Conservation (phyloP, 2,888 invertebrate species). For the Onthophagus sagittarius region DNA sequence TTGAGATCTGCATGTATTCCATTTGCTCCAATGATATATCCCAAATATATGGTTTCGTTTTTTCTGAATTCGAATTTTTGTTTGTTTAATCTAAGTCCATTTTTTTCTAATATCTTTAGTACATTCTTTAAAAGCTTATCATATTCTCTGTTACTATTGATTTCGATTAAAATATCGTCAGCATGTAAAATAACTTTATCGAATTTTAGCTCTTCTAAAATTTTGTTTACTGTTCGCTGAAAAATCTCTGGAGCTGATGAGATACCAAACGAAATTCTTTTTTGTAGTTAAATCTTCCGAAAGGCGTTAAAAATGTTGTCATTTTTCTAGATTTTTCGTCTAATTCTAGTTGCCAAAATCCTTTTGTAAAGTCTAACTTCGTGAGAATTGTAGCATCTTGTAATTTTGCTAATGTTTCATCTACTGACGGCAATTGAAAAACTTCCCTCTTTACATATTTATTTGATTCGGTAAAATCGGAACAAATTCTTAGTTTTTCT, state of each 20-base stretch:
- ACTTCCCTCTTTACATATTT: slow-evolving; percentile 27
- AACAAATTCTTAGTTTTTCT: neutral
- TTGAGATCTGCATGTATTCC: no score
- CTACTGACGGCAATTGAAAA: slow-evolving; percentile 28
- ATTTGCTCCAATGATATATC: neutral
- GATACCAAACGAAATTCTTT: slow-evolving; percentile 24
- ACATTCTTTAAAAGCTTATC: neutral
- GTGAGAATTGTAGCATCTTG: slow-evolving; percentile 27
- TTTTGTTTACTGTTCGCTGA: neutral
- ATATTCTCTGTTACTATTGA: neutral
- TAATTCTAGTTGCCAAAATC: slow-evolving; percentile 32
- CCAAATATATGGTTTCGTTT: no score
- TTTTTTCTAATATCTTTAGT: neutral
- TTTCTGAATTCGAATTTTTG: neutral
- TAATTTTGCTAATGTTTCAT: slow-evolving; percentile 29
- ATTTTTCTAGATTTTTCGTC: slow-evolving; percentile 17
- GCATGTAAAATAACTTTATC: neutral
- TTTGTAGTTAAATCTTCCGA: slow-evolving; percentile 24
- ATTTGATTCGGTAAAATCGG: slow-evolving; percentile 4
- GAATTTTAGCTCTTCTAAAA: neutral
- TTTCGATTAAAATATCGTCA: neutral
- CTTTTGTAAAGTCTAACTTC: slow-evolving; percentile 29
- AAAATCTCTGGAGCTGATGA: slow-evolving; percentile 26
- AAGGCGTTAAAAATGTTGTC: slow-evolving; percentile 11
- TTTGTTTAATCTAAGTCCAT: slow-evolving; percentile 1